Percentiles rank a stretch among this genome's conserved stretches.
These are phyloP conservation scores for Keiferia lycopersicella DNA, from an alignment of 2,888 invertebrate genomes.

Conservation along the genomic window DNA sequence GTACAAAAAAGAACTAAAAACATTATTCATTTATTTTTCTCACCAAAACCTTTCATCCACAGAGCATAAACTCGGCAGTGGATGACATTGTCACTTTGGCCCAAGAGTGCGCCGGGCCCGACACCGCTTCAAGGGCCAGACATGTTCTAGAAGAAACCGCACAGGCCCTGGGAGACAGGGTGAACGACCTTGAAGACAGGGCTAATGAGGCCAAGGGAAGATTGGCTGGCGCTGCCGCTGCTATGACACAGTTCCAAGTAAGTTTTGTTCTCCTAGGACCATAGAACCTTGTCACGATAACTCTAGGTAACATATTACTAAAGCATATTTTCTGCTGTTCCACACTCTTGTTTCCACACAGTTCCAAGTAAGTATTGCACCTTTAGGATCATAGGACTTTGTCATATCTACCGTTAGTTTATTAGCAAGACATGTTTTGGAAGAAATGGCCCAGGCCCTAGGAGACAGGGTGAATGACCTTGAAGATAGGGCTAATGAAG, in stretches of 20 bases:
- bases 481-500: slow-evolving; percentile 88
- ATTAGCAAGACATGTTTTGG: slow-evolving; percentile 85
- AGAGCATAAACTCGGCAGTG: slow-evolving; percentile 83
- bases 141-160: slow-evolving; percentile 89
- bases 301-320: no score
- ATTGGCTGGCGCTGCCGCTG: slow-evolving; percentile 92
- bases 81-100: slow-evolving; percentile 84
- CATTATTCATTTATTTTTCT: neutral
- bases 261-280: slow-evolving; percentile 29
- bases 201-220: slow-evolving; percentile 90
- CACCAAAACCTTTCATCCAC: slow-evolving; percentile 32
- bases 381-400: neutral
- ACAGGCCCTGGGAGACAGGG: slow-evolving; percentile 87
- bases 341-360: slow-evolving; percentile 91
- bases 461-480: slow-evolving; percentile 89
- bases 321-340: no score
- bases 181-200: slow-evolving; percentile 87
- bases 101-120: slow-evolving; percentile 85
- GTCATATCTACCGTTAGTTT: neutral
- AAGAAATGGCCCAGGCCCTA: slow-evolving; percentile 88
- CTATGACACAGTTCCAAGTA: slow-evolving; percentile 92
- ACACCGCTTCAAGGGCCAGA: slow-evolving; percentile 88
- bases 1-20: no score
- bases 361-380: slow-evolving; percentile 83
- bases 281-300: neutral